Base-by-base conservation (phyloP, 2,797 vertebrate species). In the Rachycentron canadum region DNA sequence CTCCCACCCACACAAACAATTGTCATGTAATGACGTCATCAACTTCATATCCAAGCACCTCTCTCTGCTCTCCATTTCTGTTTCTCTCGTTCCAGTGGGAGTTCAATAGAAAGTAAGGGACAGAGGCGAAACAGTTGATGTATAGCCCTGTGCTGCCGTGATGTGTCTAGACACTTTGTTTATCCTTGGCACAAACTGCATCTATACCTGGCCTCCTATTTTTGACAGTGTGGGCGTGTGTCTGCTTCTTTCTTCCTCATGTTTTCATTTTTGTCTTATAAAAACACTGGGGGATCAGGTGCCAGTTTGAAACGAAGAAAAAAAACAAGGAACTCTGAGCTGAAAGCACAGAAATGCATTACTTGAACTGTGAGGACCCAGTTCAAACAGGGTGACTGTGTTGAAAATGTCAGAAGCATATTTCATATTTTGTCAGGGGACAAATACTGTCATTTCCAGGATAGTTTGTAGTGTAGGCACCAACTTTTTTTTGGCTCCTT, bases 231-330 rank as follows among this genome's bases (percentile, higher is more conserved):
- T 57, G 19, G 30, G 30, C 28, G 23, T 70, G 28, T 30, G 23
- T 17, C 60, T 79, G 30, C 5, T 61, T 67, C 30, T 52, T 25
- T 64, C 53, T 52, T 50, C 38, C 30, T 28, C 17, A 19, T 67
- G 17, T 21, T 45, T 47, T 47, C 21, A n/a, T 40, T 40, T 74
- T 36, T 69, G 73, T 38, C 80, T 49, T 49, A 41, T 62, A 30
- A 25, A 76, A 76, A 83, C 69, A 58, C n/a, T 3, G 45, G 25
- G 59, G 83, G 73, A 76, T 82, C 88, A 86, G 87, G 83, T 91
- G 86, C 63, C 50, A 45, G 30, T 14, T 26, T 59, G 61, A 61
- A 53, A 59, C 57, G 49, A 43, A 11, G 19, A 81, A 47, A 61
- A 47, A 61, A 32, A 49, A 28, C 55, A 16, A 11, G 14, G 14